These are phyloP conservation scores for Sebastes glaucus DNA, from an alignment of 2,797 vertebrate species.

Conservation along the genomic window DNA sequence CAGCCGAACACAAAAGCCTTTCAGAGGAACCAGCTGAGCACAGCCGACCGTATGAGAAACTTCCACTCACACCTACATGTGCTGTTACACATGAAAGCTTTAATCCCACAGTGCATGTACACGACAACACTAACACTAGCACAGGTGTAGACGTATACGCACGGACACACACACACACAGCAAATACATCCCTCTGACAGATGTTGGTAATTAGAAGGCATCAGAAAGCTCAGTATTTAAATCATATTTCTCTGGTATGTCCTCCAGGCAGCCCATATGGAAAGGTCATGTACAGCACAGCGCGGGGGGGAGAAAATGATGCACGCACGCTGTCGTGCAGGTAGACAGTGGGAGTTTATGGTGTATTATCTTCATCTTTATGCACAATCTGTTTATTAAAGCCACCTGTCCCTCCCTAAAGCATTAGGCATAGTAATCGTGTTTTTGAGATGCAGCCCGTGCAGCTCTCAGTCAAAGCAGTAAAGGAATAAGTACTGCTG, in stretches of 20 bases:
- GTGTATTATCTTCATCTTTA: conserved; percentile 63
- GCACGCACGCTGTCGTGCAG: conserved; percentile 1
- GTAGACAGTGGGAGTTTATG: conserved; percentile 37
- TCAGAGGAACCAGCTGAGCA: conserved; percentile 36
- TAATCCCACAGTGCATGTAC: conserved; percentile 30
- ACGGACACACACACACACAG: background rate
- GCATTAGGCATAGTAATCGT: conserved; percentile 51
- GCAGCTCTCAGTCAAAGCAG: conserved; percentile 33
- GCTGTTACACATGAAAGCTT: conserved; percentile 26
- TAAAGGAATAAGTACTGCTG: conserved; percentile 16
- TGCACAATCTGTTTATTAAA: conserved; percentile 72
- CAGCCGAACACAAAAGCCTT: conserved; percentile 52
- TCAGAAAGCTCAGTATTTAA: conserved; percentile 47
- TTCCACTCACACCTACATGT: conserved; percentile 35
- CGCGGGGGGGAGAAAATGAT: conserved; percentile 21
- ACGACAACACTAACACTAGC: background rate
- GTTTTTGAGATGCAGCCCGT: conserved; percentile 35
- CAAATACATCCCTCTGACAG: conserved; percentile 55
- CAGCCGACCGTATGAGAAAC: conserved; percentile 21
- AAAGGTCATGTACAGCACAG: conserved; percentile 62
- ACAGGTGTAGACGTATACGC: background rate
- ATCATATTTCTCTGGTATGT: conserved; percentile 45
- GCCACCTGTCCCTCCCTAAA: conserved; percentile 59
- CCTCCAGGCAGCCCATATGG: conserved; percentile 63
- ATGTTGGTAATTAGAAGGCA: conserved; percentile 68